Base-by-base conservation (phyloP, 2,797 vertebrate genomes). In the Karalla daura region DNA sequence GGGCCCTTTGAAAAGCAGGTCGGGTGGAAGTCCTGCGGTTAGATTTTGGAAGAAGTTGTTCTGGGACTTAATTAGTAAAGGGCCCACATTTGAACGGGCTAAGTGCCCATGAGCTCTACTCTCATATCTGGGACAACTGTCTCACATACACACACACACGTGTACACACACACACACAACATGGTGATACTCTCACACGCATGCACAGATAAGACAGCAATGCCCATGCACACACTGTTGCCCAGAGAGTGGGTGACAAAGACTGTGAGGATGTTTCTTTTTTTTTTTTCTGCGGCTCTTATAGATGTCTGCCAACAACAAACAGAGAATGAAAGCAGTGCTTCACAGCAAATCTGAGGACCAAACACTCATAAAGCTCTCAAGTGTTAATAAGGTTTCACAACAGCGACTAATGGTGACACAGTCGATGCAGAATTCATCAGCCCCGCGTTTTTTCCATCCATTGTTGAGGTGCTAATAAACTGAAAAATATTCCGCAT, bases 21-120 rank as follows among this genome's bases (percentile, higher is more conserved):
- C 52, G 52, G 30, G 52, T 83, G 81, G 84, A 88, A 84, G 85
- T 87, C 85, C 79, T 77, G 80, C 63, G 78, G 80, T 87, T 81
- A 76, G 64, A 70, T 55, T 78, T 80, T 68, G 56, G 75, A 81
- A 65, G 63, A 78, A 62, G 70, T 76, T 84, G 83, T 88, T 92
- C 70, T 76, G 88, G 73, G 86, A 92, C 73, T 88, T 90, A 90
- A 91, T 92, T 93, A 92, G 81, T 67, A 85, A 86, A 76, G 46
- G 68, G 74, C 72, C 56, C 62, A 55, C 46, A 77, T 85, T 80
- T 53, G 40, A 87, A 65, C 37, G 21, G 81, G 62, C 61, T 63
- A 73, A 83, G 79, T 70, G 83, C 86, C 88, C 84, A 85, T 35
- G 39, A 90, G 88, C 82, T 80, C 64, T 51, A 35, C 70, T 80